Conservation (phyloP, 2,113 vertebrate genomes). For the Misgurnus anguillicaudatus region DNA sequence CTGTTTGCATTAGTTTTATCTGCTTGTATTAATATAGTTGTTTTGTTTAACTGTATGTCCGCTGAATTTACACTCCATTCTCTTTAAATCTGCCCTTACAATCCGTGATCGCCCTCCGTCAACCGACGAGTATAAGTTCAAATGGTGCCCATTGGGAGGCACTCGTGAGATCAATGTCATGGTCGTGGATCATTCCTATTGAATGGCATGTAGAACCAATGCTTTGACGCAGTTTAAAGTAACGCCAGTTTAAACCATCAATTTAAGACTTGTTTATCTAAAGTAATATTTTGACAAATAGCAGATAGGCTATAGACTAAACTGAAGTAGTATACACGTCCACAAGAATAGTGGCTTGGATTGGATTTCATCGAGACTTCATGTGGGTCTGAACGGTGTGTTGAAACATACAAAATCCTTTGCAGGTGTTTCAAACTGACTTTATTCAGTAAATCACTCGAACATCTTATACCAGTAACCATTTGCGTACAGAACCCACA, state of each 20-base stretch:
- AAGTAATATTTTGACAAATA: no score
- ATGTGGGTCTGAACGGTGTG: not conserved
- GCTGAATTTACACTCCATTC: not conserved
- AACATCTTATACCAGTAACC: constrained; percentile 15
- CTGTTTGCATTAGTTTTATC: not conserved
- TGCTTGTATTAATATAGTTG: not conserved
- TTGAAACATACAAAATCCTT: constrained; percentile 10
- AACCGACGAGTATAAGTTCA: not conserved
- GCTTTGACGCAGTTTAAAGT: not conserved
- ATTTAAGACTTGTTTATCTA: not conserved
- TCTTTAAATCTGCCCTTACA: not conserved
- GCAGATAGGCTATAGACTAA: not conserved
- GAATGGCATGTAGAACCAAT: constrained; percentile 49
- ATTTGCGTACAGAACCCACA: not conserved
- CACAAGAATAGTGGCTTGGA: constrained; percentile 39
- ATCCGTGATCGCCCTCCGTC: not conserved
- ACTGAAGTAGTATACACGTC: not conserved
- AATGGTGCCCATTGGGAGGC: constrained; percentile 84
- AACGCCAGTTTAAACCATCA: not conserved
- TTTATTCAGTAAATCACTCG: constrained; percentile 16
- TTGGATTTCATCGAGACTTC: not conserved
- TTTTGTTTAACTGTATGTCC: not conserved
- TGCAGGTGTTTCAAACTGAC: constrained; percentile 7
- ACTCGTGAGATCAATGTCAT: constrained; percentile 97
- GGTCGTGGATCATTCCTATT: constrained; percentile 76